Evolutionary conservation across 2,113 vertebrate species (phyloP), one percentile per base, ranked within the genome.

Genomic region (Sapajus apella): DNA sequence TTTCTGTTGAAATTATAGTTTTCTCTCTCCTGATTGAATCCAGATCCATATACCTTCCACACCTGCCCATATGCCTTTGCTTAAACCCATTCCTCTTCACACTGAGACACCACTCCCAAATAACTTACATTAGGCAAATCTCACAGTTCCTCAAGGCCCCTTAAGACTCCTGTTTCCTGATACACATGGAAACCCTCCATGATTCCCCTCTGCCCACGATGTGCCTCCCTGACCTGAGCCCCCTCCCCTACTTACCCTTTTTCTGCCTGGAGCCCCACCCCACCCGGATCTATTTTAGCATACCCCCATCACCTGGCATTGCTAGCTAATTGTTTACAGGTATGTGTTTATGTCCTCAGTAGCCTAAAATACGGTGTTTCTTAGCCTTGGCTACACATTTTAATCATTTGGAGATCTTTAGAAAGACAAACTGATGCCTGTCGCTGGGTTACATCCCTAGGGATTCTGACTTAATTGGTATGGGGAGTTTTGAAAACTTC

Each of bases 371-470:
- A 14, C 3, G 30, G 76, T 76, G 50, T 30, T 72, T 79, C 30
- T 73, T 40, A 58, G 47, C 47, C 61, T 91, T 66, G 73, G 21
- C 66, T 79, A n/a, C 8, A 21, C 2, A 73, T 79, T 87, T 77
- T 66, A 73, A 93, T 85, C 72, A 72, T 37, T 35, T 58, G 73
- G 79, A 23, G n/a, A 91, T 35, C 83, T 93, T 91, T 91, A 61
- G 32, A 76, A 89, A 91, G 72, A 84, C 27, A 82, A 83, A 55
- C 25, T 13, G 23, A 43, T 52, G 18, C 12, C 66, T 66, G 50
- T 56, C 45, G 10, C 32, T 56, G 52, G 37, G 68, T 58, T 40
- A 23, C 43, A 21, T 12, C 25, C 68, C 6, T 27, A 85, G 73
- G 68, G 58, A 87, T 32, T 66, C 40, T 88, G 58, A 77, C 43